These are phyloP conservation scores for Nyctalus aviator DNA, from an alignment of 2,797 vertebrate species.

Conservation along the genomic window DNA sequence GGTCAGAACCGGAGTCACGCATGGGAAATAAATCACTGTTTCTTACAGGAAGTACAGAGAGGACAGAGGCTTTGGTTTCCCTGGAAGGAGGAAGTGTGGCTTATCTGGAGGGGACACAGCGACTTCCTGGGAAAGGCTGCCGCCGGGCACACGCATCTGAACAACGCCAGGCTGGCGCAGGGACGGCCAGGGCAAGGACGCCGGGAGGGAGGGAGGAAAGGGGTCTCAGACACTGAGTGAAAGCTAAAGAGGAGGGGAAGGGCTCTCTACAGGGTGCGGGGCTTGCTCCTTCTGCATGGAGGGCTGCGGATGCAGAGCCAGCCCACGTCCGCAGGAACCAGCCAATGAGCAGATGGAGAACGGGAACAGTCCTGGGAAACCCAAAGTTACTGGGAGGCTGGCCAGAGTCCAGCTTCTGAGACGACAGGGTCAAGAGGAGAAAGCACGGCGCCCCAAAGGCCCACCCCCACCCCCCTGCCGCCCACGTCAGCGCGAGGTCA, in stretches of 20 bases:
- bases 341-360: neutral
- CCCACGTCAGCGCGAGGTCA: rapidly evolving
- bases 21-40: neutral
- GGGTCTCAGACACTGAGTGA: neutral
- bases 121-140: neutral
- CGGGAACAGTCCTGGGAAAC: neutral
- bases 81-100: neutral
- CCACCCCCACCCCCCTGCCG: no score
- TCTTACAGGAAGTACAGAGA: neutral
- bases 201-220: neutral
- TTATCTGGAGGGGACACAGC: neutral
- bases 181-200: neutral
- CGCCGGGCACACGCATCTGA: neutral
- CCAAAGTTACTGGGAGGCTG: neutral
- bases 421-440: neutral
- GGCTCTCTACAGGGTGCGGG: neutral
- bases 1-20: neutral
- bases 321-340: neutral
- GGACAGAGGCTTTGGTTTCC: neutral
- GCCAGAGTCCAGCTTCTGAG: neutral
- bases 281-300: neutral
- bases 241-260: neutral
- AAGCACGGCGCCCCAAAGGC: neutral
- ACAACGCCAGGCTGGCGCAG: neutral
- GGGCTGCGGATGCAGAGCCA: rapidly evolving